A percentile compares a stretch with the other conserved stretches of the same genome.
Evolutionary conservation across 1,140 invertebrate species (phyloP).

Genomic region (Ditylenchus dipsaci): DNA sequence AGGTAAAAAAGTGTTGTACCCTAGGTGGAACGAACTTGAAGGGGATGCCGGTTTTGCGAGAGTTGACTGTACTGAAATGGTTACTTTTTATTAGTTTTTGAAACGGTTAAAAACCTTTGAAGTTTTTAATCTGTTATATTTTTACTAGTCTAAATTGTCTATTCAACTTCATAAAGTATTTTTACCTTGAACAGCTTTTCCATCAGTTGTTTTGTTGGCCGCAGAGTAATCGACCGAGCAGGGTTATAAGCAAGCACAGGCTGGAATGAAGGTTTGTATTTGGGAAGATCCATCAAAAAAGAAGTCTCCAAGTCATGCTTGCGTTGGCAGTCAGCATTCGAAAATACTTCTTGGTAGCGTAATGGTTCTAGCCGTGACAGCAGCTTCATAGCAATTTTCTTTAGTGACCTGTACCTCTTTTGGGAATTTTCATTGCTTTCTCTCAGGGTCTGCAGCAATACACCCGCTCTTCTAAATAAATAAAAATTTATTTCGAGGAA

Average conservation of each 20-base stretch:
- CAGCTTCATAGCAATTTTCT: background rate
- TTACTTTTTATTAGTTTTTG: too few species aligned
- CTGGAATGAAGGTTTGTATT: background rate
- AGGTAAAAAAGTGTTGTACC: too few species aligned
- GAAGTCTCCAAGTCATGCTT: conserved; percentile 1
- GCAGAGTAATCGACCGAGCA: background rate
- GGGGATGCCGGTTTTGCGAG: too few species aligned
- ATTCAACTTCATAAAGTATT: too few species aligned
- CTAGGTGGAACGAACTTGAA: too few species aligned
- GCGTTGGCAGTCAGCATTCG: too few species aligned
- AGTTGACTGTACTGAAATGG: too few species aligned
- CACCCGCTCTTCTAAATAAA: conserved; percentile 1
- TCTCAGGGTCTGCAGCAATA: background rate
- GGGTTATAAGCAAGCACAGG: background rate
- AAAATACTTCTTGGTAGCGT: background rate
- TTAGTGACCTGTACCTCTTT: background rate
- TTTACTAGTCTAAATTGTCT: too few species aligned
- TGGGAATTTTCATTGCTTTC: background rate
- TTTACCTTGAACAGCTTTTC: conserved; percentile 20
- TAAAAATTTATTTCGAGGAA: too few species aligned
- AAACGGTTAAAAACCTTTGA: too few species aligned
- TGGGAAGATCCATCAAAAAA: conserved; percentile 1
- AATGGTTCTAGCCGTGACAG: background rate
- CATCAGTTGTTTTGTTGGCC: conserved; percentile 11
- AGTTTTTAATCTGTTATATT: too few species aligned